Conservation (phyloP, 2,113 vertebrate species). For the Furnarius figulus region DNA sequence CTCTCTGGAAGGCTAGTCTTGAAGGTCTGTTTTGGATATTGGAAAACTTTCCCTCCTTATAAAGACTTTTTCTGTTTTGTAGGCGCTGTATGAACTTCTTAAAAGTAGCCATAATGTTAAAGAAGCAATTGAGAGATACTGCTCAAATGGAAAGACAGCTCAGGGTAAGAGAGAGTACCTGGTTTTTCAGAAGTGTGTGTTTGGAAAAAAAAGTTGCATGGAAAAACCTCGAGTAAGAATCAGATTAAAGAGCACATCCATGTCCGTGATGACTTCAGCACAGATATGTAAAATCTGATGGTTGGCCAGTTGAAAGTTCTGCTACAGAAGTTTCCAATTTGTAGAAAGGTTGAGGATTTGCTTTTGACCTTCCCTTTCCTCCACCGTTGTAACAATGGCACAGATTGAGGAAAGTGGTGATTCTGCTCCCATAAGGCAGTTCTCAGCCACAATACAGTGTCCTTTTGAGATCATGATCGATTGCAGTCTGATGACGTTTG, state of each 20-base stretch:
- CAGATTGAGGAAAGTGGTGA: background rate
- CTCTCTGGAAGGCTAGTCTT: background rate
- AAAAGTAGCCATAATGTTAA: conserved; percentile 89
- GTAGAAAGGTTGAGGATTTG: background rate
- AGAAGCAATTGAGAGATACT: conserved; percentile 88
- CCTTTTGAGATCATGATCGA: background rate
- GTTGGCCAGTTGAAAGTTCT: background rate
- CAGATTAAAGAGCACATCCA: background rate
- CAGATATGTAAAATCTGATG: background rate
- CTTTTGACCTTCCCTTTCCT: background rate
- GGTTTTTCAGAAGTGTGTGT: background rate
- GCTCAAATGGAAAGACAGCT: conserved; percentile 82
- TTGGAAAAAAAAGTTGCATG: background rate
- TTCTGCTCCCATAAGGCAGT: background rate
- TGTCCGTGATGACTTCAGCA: background rate
- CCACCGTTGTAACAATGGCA: background rate
- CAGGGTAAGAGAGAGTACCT: conserved; percentile 80
- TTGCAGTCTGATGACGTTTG: background rate
- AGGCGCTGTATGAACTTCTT: conserved; percentile 93
- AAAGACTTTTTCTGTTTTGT: background rate
- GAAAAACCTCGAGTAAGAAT: background rate
- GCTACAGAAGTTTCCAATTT: background rate
- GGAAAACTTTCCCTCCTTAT: background rate
- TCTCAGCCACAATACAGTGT: background rate
- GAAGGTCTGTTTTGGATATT: background rate